A percentile compares a stretch with the other conserved stretches of the same genome.
Evolutionary conservation across 2,797 vertebrate species (phyloP).

Genomic region (Alfaro cultratus): DNA sequence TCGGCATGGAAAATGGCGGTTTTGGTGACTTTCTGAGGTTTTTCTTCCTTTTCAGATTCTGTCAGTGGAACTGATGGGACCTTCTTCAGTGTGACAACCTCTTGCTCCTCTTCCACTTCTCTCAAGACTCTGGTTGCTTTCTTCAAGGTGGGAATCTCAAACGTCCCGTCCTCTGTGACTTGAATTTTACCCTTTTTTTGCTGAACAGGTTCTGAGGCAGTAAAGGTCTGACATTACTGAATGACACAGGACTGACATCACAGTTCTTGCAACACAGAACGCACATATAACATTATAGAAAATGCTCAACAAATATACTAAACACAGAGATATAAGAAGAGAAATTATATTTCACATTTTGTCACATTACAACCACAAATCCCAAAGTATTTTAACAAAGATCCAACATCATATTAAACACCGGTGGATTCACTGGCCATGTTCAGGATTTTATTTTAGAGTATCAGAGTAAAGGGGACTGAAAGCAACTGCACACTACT

Average conservation of each 20-base stretch:
- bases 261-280: conserved; percentile 4
- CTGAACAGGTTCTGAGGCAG: conserved; percentile 79
- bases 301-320: neutral
- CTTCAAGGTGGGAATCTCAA: conserved; percentile 80
- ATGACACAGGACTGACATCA: conserved; percentile 17
- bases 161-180: conserved; percentile 77
- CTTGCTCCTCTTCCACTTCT: conserved; percentile 71
- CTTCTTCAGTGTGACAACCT: conserved; percentile 78
- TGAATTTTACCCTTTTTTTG: conserved; percentile 81
- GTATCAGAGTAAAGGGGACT: neutral
- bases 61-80: conserved; percentile 69
- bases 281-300: neutral
- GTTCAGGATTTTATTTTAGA: neutral
- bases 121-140: conserved; percentile 74
- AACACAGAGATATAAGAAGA: neutral
- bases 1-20: conserved; percentile 56
- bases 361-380: neutral
- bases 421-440: neutral
- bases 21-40: conserved; percentile 56
- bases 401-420: neutral
- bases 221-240: conserved; percentile 82
- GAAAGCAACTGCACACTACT: neutral
- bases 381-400: neutral
- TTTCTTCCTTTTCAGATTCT: conserved; percentile 60
- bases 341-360: neutral